Conservation (phyloP, 1,140 invertebrate genomes). For the Euura saliciscinereae region DNA sequence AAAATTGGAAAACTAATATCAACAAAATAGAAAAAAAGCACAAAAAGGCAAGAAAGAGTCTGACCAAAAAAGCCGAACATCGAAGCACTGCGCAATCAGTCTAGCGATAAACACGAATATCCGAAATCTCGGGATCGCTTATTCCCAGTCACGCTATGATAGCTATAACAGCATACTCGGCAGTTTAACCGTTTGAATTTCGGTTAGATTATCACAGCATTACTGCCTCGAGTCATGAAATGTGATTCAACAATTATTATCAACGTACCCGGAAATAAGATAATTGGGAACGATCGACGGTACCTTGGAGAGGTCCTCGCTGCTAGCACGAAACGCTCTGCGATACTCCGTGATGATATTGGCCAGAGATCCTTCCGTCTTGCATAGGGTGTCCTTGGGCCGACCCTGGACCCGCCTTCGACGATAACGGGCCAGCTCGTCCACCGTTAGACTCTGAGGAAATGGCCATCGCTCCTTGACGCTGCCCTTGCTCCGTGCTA, state of each 20-base stretch:
- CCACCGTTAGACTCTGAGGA: constrained; percentile 61
- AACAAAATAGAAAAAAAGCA: too few relatives aligned
- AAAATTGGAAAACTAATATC: too few relatives aligned
- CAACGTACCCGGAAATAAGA: neutral
- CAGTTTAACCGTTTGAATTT: too few relatives aligned
- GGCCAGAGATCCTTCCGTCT: constrained; percentile 24
- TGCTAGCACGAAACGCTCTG: constrained; percentile 41
- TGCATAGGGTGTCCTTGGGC: constrained; percentile 48
- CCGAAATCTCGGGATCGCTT: too few relatives aligned
- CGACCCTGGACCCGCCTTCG: constrained; percentile 50
- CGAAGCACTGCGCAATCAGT: too few relatives aligned
- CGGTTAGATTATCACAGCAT: too few relatives aligned
- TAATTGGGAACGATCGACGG: neutral
- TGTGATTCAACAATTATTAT: neutral
- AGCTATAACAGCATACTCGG: too few relatives aligned
- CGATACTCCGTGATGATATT: constrained; percentile 49
- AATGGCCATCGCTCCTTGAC: constrained; percentile 50
- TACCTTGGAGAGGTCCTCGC: constrained; percentile 33
- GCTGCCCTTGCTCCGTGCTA: constrained; percentile 41
- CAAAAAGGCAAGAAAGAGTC: too few relatives aligned
- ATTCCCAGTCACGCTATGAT: too few relatives aligned
- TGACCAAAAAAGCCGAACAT: too few relatives aligned
- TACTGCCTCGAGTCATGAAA: neutral
- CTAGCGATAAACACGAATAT: too few relatives aligned
- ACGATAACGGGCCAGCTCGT: constrained; percentile 61